Evolutionary conservation across 1,140 invertebrate genomes (phyloP).

Genomic region (Trachymyrmex cornetzi): DNA sequence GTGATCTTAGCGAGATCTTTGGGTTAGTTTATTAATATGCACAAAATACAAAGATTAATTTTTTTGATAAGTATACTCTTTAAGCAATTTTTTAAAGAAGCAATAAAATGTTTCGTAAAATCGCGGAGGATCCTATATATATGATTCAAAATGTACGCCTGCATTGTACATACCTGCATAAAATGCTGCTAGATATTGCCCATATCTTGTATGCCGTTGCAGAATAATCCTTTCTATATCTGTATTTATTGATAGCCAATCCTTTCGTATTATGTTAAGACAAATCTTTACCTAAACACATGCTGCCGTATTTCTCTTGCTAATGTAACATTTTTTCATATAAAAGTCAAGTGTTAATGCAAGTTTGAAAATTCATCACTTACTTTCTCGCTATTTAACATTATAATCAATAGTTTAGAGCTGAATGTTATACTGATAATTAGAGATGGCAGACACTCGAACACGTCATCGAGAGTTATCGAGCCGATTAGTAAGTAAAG

Average conservation of each 20-base stretch:
- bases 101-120: neutral
- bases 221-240: slow-evolving; percentile 6
- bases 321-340: neutral
- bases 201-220: neutral
- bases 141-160: neutral
- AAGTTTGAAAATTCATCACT: neutral
- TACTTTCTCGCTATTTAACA: slow-evolving; percentile 2
- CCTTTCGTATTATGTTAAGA: neutral
- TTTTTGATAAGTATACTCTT: neutral
- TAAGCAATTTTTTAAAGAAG: neutral
- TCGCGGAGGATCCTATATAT: no score
- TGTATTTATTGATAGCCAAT: slow-evolving; percentile 18
- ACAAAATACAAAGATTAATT: neutral
- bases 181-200: neutral
- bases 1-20: neutral
- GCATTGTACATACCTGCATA: slow-evolving; percentile 8
- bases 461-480: neutral
- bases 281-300: slow-evolving; percentile 25
- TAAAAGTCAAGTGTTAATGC: neutral
- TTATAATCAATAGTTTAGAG: neutral
- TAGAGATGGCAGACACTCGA: neutral
- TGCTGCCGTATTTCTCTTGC: neutral
- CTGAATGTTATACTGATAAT: neutral
- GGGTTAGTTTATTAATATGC: neutral
- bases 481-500: neutral